Conservation (phyloP, 2,797 vertebrate species). For the Scarus forsteni region DNA sequence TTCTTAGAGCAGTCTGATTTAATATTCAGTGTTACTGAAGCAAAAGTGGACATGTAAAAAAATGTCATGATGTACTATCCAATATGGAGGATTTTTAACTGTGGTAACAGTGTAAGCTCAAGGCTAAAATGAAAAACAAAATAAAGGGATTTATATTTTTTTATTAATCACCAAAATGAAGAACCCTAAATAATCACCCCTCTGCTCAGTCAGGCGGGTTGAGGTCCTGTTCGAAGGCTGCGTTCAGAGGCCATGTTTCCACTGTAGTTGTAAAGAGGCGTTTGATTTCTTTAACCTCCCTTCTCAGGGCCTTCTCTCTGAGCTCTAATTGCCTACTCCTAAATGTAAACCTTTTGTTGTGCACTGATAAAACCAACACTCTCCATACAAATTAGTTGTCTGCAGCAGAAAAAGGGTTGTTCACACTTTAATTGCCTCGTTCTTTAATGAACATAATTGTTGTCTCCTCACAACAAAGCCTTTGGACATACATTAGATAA, state of each 20-base stretch:
- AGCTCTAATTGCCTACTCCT: constrained; percentile 60
- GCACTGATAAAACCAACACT: constrained; percentile 42
- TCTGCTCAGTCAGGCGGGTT: constrained; percentile 40
- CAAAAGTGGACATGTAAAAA: no score
- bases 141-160: no score
- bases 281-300: constrained; percentile 56
- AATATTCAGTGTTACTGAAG: no score
- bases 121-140: no score
- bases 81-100: no score
- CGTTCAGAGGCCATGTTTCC: constrained; percentile 64
- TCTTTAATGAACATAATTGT: constrained; percentile 61
- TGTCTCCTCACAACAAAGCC: constrained; percentile 49
- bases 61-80: no score
- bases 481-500: constrained; percentile 57
- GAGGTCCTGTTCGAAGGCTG: constrained; percentile 42
- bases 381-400: constrained; percentile 47
- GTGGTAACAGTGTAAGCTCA: no score
- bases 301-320: constrained; percentile 48
- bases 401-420: constrained; percentile 23
- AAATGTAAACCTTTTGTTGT: constrained; percentile 61
- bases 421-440: constrained; percentile 50
- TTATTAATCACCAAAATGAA: no score
- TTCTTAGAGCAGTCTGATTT: no score
- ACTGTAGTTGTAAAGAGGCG: constrained; percentile 48
- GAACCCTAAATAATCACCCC: constrained; percentile 66